Evolutionary conservation across 1,140 invertebrate species (phyloP), one percentile per base, ranked within the genome.

Genomic region (Glomeris maerens): DNA sequence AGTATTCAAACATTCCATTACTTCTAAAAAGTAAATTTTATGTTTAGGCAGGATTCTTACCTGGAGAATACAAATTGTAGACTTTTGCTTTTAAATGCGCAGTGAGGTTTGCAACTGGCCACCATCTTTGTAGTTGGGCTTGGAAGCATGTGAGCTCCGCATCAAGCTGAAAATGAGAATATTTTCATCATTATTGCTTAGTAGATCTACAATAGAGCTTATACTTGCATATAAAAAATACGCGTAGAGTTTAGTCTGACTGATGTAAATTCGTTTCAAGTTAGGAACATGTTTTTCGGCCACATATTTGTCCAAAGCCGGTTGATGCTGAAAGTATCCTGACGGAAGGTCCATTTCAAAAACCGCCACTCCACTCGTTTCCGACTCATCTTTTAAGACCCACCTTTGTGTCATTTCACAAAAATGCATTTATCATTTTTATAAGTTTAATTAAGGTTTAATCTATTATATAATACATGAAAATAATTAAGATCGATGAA

Each of bases 1-100:
- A 10, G 31, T 10, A 36, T 10, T 36, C 17, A 36, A 36, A 36
- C 10, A 10, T 36, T 36, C 17, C 10, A 36, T 10, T 10, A 36
- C 31, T 36, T 36, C 17, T 36, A 17, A 36, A 36, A 10, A 36
- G 17, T 10, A 36, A 10, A 10, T 36, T 17, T 10, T 36, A 36
- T 10, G 17, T 10, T 10, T 10, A 10, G 10, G 17, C 17, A 36
- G 17, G 17, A 36, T 10, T 10, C 20, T 60, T 64, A 75, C 76
- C 74, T 65, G 75, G 72, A 50, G 74, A 69, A 61, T 75, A 75
- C 38, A 72, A 69, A 61, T 78, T 76, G 60, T 75, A 77, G 2
- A 78, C 64, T 20, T 70, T 64, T 26, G 75, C 71, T 54, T 70
- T 68, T 55, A 75, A 67, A 47, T 72, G 66, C 17, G 68, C 62